Evolutionary conservation across 2,113 vertebrate species (phyloP).

Genomic region (Vanacampus margaritifer): DNA sequence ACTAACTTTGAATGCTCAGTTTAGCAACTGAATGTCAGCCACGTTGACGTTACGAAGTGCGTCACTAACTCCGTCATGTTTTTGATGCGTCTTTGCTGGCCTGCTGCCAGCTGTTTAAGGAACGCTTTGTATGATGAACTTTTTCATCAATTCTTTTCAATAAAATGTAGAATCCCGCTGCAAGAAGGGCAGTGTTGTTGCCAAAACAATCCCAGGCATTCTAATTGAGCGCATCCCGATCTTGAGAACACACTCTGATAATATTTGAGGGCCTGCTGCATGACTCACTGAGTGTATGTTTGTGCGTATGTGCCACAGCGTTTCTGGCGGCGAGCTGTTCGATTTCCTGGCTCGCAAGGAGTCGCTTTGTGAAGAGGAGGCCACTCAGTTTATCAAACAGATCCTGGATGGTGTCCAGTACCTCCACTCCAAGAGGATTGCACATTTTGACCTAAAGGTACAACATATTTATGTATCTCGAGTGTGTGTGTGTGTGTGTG

Average conservation of each 20-base stretch:
- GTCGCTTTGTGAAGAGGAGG: conserved; percentile 93
- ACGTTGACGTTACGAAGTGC: conserved; percentile 4
- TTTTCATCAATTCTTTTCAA: conserved; percentile 3
- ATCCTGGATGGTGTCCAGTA: conserved; percentile 92
- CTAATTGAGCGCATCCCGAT: conserved; percentile 13
- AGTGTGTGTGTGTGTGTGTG: too few relatives aligned
- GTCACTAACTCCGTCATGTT: conserved; percentile 9
- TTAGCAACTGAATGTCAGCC: conserved; percentile 17
- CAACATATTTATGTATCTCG: background rate
- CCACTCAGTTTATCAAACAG: conserved; percentile 95
- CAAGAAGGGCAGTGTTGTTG: background rate
- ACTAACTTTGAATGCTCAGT: conserved; percentile 39
- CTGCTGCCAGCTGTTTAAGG: background rate
- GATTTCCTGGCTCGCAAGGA: conserved; percentile 97
- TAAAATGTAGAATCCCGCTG: background rate
- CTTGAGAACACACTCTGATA: conserved; percentile 38
- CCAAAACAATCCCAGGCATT: conserved; percentile 34
- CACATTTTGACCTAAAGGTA: conserved; percentile 98
- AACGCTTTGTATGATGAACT: background rate
- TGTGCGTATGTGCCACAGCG: conserved; percentile 70
- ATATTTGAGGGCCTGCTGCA: conserved; percentile 11
- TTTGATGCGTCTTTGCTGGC: conserved; percentile 4
- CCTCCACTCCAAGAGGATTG: conserved; percentile 89
- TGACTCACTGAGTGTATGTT: conserved; percentile 18
- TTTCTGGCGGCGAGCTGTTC: conserved; percentile 95